Evolutionary conservation across 2,113 vertebrate genomes (phyloP).

Genomic region (Python bivittatus): DNA sequence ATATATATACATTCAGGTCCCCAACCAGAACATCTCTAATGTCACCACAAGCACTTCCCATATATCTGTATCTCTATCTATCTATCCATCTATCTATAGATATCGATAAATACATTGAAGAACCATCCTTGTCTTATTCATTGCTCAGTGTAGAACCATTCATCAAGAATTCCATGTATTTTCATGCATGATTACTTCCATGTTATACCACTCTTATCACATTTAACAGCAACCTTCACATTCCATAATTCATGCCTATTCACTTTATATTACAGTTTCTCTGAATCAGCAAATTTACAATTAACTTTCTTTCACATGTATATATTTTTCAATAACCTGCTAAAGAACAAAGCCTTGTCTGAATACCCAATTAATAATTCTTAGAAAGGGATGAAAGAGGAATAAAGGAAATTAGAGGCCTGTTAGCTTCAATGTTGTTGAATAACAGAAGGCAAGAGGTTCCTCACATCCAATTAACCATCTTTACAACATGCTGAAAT

Average conservation of each 20-base stretch:
- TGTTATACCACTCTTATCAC: not conserved
- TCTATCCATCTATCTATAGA: no score
- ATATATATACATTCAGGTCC: no score
- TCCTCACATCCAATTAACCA: not conserved
- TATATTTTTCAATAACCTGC: not conserved
- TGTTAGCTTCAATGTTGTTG: not conserved
- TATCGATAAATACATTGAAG: not conserved
- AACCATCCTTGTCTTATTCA: not conserved
- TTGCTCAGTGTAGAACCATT: not conserved
- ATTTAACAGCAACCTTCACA: not conserved
- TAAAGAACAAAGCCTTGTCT: not conserved
- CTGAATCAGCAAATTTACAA: not conserved
- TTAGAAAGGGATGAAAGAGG: not conserved
- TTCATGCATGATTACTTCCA: not conserved
- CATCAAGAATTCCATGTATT: not conserved
- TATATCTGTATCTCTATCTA: no score
- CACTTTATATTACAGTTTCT: not conserved
- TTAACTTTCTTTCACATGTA: not conserved
- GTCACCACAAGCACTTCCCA: no score
- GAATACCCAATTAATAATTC: not conserved
- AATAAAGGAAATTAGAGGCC: not conserved
- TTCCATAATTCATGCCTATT: not conserved
- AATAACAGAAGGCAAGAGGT: accelerated
- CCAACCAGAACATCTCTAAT: no score
- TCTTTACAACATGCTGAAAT: not conserved